These are phyloP conservation scores for Tiliqua scincoides DNA, from an alignment of 2,113 vertebrate species.

Conservation along the genomic window DNA sequence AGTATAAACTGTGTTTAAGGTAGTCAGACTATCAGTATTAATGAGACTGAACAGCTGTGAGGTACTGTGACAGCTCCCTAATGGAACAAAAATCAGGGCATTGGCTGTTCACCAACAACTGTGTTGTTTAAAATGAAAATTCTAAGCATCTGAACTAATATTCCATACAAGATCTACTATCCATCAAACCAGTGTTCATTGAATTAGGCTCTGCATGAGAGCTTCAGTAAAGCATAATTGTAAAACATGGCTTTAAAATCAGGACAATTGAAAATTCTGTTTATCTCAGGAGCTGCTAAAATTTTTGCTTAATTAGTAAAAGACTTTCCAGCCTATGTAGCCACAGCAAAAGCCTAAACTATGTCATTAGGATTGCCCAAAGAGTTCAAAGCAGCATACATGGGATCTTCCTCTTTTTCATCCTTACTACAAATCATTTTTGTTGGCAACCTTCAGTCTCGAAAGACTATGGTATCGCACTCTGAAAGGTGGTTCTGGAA, in stretches of 20 bases:
- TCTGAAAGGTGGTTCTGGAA: too few species aligned
- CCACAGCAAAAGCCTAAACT: neutral
- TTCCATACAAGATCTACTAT: neutral
- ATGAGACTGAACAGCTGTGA: neutral
- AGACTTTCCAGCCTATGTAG: neutral
- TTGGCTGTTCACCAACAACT: neutral
- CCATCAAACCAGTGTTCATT: neutral
- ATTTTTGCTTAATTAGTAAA: neutral
- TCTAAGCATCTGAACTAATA: neutral
- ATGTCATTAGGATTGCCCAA: neutral
- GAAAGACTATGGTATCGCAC: too few species aligned
- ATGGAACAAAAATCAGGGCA: neutral
- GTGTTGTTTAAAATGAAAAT: accelerated
- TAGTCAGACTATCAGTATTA: neutral
- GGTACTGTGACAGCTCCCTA: neutral
- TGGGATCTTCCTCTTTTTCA: too few species aligned
- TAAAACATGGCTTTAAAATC: neutral
- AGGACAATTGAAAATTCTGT: neutral
- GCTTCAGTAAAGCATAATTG: neutral
- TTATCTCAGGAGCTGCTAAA: neutral
- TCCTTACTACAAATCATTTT: too few species aligned
- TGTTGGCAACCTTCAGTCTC: too few species aligned
- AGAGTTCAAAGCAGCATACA: too few species aligned
- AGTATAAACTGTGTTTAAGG: neutral
- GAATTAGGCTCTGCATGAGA: neutral